Evolutionary conservation across 2,113 vertebrate genomes (phyloP).

Genomic region (Phyllostomus hastatus): DNA sequence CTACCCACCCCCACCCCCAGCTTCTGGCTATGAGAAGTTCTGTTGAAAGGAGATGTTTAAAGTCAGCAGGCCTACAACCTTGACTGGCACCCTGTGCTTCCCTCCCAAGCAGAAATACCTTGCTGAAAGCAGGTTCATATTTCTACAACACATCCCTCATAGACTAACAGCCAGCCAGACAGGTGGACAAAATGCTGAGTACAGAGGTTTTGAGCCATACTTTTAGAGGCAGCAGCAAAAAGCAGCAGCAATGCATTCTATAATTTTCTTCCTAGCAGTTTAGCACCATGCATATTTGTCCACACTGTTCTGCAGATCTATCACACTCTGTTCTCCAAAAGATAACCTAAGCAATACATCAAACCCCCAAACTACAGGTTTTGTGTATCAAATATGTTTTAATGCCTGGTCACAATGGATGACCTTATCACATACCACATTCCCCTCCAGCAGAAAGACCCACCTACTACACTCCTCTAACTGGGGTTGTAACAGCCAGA

Average conservation of each 20-base stretch:
- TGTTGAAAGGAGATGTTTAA: constrained; percentile 46
- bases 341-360: neutral
- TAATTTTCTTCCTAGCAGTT: neutral
- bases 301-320: neutral
- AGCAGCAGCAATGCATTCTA: neutral
- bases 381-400: neutral
- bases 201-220: neutral
- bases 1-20: constrained; percentile 28
- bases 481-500: neutral
- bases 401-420: neutral
- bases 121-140: neutral
- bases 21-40: constrained; percentile 64
- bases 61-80: neutral
- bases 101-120: neutral
- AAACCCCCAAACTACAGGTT: neutral
- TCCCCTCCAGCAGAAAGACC: neutral
- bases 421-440: neutral
- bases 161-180: neutral
- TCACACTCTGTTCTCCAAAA: neutral
- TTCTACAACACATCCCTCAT: neutral
- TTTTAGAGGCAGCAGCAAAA: neutral
- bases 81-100: rapidly evolving
- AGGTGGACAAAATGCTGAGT: neutral
- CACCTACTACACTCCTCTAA: neutral
- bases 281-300: neutral